phyloP scores from a whole-genome alignment of 1,140 invertebrate genomes.

The Drosophila parabipectinata region DNA sequence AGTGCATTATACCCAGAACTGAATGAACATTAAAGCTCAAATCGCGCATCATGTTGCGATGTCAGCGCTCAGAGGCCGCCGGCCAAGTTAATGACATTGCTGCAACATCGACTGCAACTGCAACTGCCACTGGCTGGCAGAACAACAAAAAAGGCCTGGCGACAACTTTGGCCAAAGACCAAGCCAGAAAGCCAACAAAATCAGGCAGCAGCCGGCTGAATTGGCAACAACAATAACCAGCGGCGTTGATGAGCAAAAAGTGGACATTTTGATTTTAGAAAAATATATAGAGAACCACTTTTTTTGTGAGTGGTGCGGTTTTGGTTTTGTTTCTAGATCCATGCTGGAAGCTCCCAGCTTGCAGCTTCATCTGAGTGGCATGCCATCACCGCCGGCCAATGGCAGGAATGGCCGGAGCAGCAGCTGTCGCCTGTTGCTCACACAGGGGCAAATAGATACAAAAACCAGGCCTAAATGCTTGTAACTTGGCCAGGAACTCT shows the following conservation, averaged over 20 bases:
- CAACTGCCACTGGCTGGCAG: conserved; percentile 13
- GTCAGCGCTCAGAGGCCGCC: conserved; percentile 60
- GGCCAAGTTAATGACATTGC: conserved; percentile 81
- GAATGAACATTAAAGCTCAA: conserved; percentile 80
- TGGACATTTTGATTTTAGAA: conserved; percentile 82
- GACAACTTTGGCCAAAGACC: conserved; percentile 74
- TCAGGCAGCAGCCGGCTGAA: conserved; percentile 26
- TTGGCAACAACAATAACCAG: conserved; percentile 27
- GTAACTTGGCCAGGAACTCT: conserved; percentile 44
- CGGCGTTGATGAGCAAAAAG: conserved; percentile 79
- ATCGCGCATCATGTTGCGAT: conserved; percentile 80
- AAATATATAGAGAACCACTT: conserved; percentile 82
- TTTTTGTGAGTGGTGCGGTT: conserved; percentile 54
- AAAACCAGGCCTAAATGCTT: conserved; percentile 73
- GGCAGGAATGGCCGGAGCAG: conserved; percentile 40
- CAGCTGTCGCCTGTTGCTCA: conserved; percentile 49
- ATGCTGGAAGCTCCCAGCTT: not conserved
- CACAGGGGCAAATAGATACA: conserved; percentile 39
- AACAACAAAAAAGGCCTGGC: conserved; percentile 63
- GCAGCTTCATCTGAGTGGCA: conserved; percentile 44
- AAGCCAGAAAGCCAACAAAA: conserved; percentile 20
- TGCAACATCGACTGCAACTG: conserved; percentile 9
- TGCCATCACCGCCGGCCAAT: conserved; percentile 57
- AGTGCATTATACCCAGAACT: conserved; percentile 37
- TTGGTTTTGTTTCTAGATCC: conserved; percentile 44